Evolutionary conservation across 2,113 vertebrate genomes (phyloP).

Genomic region (Indri indri): DNA sequence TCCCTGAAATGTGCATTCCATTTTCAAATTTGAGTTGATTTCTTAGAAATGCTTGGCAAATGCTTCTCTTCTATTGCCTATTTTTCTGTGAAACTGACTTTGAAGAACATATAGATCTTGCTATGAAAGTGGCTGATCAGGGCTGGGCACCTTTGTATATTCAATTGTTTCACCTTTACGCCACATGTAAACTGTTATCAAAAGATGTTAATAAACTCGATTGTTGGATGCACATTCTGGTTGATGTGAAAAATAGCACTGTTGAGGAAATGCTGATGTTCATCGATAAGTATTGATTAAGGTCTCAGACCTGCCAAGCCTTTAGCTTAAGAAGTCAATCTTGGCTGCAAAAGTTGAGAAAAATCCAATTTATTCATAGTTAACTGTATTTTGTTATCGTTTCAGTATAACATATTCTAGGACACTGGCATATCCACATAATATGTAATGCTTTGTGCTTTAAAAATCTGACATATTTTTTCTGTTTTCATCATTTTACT

Average conservation of each 20-base stretch:
- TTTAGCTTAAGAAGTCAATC: background rate
- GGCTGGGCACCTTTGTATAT: background rate
- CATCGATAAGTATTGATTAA: background rate
- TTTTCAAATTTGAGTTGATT: background rate
- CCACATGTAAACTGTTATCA: background rate
- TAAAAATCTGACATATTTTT: background rate
- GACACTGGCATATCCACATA: background rate
- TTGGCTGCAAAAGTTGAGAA: background rate
- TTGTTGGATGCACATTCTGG: background rate
- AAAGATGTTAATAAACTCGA: background rate
- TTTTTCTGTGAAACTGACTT: background rate
- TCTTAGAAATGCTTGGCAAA: background rate
- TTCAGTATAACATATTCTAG: background rate
- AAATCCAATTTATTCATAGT: background rate
- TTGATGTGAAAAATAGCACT: background rate
- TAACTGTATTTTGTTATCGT: background rate
- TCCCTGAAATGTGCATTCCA: background rate
- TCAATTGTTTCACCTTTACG: background rate
- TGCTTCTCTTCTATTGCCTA: background rate
- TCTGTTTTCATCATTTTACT: background rate
- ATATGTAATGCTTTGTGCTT: background rate
- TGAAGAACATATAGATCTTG: background rate
- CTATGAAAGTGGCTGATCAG: background rate
- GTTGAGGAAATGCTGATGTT: background rate
- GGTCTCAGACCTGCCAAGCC: background rate